Evolutionary conservation across 2,888 invertebrate genomes (phyloP).

Genomic region (Alitta virens): DNA sequence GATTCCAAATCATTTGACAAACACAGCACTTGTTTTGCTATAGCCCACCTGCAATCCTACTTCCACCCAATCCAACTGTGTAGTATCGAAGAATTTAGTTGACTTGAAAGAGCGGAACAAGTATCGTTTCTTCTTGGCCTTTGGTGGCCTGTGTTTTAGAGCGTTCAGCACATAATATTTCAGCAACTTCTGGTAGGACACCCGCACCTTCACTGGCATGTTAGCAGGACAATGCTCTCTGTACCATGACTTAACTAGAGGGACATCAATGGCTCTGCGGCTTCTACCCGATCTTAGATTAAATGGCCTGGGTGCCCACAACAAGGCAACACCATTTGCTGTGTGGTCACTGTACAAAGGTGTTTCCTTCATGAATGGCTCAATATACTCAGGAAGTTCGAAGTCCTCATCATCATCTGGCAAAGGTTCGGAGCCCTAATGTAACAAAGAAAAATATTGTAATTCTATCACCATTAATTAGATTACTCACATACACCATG

Average conservation of each 20-base stretch:
- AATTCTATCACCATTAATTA: no score
- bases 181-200: conserved; percentile 96
- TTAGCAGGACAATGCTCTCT: conserved; percentile 32
- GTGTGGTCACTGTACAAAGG: conserved; percentile 98
- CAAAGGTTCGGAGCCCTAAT: conserved; percentile 69
- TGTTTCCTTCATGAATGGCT: conserved; percentile 89
- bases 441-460: not conserved
- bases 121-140: conserved; percentile 98
- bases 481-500: not conserved
- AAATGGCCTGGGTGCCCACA: conserved; percentile 98
- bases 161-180: conserved; percentile 99
- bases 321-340: conserved; percentile 92
- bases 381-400: conserved; percentile 82
- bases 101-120: conserved; percentile 98
- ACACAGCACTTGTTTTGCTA: not conserved
- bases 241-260: conserved; percentile 91
- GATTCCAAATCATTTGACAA: not conserved
- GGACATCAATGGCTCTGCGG: conserved; percentile 94
- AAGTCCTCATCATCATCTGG: conserved; percentile 81
- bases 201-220: conserved; percentile 93
- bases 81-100: conserved; percentile 99
- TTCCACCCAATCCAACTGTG: conserved; percentile 99
- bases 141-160: conserved; percentile 93
- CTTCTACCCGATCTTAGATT: conserved; percentile 91
- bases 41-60: conserved; percentile 80